Percentiles rank a stretch among this genome's conserved stretches.
Evolutionary conservation across 1,140 invertebrate species (phyloP).

Genomic region (Drosophila pandora): DNA sequence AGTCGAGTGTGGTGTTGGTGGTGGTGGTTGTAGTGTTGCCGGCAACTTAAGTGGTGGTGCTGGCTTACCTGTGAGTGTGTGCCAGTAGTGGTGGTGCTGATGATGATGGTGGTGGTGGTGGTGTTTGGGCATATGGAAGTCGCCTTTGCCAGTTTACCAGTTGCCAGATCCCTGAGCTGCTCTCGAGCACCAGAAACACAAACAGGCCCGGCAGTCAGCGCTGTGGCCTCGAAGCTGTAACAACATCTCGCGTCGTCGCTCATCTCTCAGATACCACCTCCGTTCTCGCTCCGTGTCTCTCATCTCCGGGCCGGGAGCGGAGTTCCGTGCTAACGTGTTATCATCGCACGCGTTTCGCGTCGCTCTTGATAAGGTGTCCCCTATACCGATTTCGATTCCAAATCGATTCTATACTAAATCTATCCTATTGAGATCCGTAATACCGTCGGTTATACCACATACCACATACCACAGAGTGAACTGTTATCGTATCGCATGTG

Average conservation of each 20-base stretch:
- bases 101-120: slow-evolving; percentile 29
- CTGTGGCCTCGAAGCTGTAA: slow-evolving; percentile 78
- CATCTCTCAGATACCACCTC: slow-evolving; percentile 2
- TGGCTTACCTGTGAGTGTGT: slow-evolving; percentile 19
- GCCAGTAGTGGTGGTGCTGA: slow-evolving; percentile 28
- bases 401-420: not conserved
- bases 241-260: slow-evolving; percentile 66
- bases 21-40: slow-evolving; percentile 6
- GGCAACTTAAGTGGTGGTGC: slow-evolving; percentile 1
- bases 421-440: not conserved
- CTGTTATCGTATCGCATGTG: slow-evolving; percentile 50
- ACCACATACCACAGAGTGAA: slow-evolving; percentile 43
- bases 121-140: slow-evolving; percentile 46
- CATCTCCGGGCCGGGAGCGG: slow-evolving; percentile 11
- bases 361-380: slow-evolving; percentile 32
- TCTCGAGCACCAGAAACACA: slow-evolving; percentile 37
- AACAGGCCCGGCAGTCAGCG: slow-evolving; percentile 64
- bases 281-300: slow-evolving; percentile 1
- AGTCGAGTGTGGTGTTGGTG: slow-evolving; percentile 5
- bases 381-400: not conserved
- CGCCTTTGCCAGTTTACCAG: slow-evolving; percentile 35
- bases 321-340: slow-evolving; percentile 23
- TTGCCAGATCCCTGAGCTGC: slow-evolving; percentile 59
- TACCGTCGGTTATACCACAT: slow-evolving; percentile 21
- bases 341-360: slow-evolving; percentile 23